Percentiles rank a stretch among this genome's conserved stretches.
Conservation (phyloP, 2,113 vertebrate species). For the Phaetusa simplex region DNA sequence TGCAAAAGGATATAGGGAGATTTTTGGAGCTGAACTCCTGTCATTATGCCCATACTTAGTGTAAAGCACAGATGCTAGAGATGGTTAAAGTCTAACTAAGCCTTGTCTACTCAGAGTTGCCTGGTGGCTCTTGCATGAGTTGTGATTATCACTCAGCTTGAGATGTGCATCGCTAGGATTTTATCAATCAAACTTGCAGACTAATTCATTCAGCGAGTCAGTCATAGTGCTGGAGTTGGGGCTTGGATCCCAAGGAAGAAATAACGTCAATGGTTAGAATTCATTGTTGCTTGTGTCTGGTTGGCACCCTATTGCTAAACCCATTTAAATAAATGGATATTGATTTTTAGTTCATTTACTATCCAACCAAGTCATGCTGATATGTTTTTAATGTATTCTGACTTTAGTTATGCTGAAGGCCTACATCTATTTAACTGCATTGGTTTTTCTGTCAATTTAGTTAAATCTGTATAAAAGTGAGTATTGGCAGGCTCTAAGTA, state of each 20-base stretch:
- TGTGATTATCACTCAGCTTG: not conserved
- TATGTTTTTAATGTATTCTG: slow-evolving; percentile 6
- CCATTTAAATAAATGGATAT: slow-evolving; percentile 31
- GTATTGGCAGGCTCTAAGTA: not conserved
- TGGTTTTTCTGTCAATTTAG: not conserved
- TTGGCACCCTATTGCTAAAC: not conserved
- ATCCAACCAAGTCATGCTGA: not conserved
- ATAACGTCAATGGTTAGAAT: not conserved
- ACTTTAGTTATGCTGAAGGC: not conserved
- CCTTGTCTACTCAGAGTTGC: not conserved
- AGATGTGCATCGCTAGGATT: not conserved
- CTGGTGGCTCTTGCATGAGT: not conserved
- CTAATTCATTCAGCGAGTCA: not conserved
- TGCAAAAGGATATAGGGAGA: not conserved
- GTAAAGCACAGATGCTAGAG: not conserved
- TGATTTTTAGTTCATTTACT: slow-evolving; percentile 39
- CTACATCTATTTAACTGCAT: not conserved
- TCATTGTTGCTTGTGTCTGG: not conserved
- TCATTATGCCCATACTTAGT: not conserved
- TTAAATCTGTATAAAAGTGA: not conserved
- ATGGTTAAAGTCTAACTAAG: not conserved
- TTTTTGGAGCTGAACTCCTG: not conserved
- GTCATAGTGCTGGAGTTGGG: not conserved
- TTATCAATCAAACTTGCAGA: not conserved
- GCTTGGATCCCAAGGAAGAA: not conserved